phyloP scores from a whole-genome alignment of 37 sponge, comb jelly and placozoan species.

The Haliclona indistincta region DNA sequence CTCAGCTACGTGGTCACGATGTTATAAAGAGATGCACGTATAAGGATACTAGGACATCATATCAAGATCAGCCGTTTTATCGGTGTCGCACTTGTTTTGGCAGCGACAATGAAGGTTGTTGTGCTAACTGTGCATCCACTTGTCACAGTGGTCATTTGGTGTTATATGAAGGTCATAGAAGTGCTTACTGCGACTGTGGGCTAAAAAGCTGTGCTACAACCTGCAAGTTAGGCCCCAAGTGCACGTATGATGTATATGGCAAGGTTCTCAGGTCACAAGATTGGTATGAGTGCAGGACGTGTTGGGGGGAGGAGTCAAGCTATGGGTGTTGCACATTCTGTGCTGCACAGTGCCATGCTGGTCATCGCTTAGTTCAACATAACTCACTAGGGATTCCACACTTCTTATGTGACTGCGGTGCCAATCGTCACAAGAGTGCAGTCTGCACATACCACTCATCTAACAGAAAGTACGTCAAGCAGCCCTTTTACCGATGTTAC shows the following conservation, averaged over 20 bases:
- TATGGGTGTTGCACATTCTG: conserved; percentile 9
- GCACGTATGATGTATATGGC: conserved; percentile 10
- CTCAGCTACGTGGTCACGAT: too few species aligned
- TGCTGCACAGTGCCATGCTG: neutral
- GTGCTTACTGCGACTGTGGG: conserved; percentile 21
- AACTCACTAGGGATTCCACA: neutral
- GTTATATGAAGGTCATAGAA: neutral
- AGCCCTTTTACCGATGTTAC: conserved; percentile 19
- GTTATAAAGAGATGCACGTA: too few species aligned
- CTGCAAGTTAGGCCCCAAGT: conserved; percentile 3
- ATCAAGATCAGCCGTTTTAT: neutral
- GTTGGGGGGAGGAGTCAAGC: conserved; percentile 27
- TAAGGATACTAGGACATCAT: neutral
- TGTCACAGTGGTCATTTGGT: conserved; percentile 6
- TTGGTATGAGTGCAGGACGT: conserved; percentile 9
- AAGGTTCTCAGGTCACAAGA: neutral
- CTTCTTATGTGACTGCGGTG: conserved; percentile 13
- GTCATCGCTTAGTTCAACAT: neutral
- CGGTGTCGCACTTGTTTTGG: conserved; percentile 8
- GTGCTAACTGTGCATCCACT: neutral
- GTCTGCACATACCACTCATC: conserved; percentile 20
- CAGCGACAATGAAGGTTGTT: neutral
- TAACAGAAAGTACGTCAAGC: conserved; percentile 2
- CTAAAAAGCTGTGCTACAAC: neutral
- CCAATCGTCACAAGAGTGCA: conserved; percentile 3